Base-by-base conservation (phyloP, 2,888 invertebrate species). In the Eristalis pertinax region DNA sequence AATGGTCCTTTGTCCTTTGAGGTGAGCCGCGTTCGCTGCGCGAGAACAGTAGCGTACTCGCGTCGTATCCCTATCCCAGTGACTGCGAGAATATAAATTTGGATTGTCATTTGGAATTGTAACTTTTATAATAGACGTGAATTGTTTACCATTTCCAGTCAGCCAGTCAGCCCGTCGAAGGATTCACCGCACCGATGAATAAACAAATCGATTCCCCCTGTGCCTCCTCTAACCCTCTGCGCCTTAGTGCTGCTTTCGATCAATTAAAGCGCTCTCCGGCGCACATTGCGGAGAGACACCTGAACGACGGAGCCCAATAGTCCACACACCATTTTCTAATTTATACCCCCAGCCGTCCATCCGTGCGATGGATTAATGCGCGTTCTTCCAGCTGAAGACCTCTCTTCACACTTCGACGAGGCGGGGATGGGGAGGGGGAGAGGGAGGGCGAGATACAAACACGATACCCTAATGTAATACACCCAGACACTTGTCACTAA, bases 1-100 rank as follows among this genome's bases (percentile, higher is more conserved):
- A 87, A 87, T 87, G 87, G 87, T 87, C 87, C 84, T 87, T 87
- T 87, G 87, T 87, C 87, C 87, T 87, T 87, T 87, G 87, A 84
- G 84, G 72, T 76, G 62, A 84, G 75, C 87, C 87, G 87, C 84
- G 68, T 38, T 11, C 60, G 43, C 15, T 15, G 29, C 68, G 35
- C 74, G 64, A 78, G 79, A 84, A 70, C 87, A 87, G 87, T 87
- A 87, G 87, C 73, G 87, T 72, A 43, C 63, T 73, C 62, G 32
- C 26, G 26, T 1, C 43, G 56, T 64, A 62, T 24, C n/a, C 63
- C 79, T 72, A 69, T 72, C 73, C 83, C 77, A 74, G 73, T 62
- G 76, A 67, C 83, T 78, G 69, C 83, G 86, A 75, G 86, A 83
- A 63, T 86, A 86, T 86, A 86, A 83, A 86, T 86, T 84, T 84